Evolutionary conservation across 2,888 invertebrate species (phyloP).

Genomic region (Halictus quadricinctus): DNA sequence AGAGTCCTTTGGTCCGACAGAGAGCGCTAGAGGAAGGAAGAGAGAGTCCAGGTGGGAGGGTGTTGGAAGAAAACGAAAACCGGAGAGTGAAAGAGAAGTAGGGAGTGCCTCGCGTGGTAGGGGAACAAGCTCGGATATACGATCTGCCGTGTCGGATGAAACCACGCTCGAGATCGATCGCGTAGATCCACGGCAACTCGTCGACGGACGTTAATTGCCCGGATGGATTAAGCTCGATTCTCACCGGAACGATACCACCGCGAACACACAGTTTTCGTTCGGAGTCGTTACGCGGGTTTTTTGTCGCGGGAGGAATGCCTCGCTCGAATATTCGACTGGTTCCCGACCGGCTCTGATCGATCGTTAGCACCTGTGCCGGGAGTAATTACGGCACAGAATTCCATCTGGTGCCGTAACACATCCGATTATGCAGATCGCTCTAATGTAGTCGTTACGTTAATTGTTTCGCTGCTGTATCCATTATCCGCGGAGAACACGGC

Average conservation of each 20-base stretch:
- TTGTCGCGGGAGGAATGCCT: neutral
- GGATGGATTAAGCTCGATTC: neutral
- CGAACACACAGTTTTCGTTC: neutral
- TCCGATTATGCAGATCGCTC: neutral
- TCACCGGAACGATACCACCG: neutral
- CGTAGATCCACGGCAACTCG: conserved; percentile 28
- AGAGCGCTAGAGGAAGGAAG: conserved; percentile 64
- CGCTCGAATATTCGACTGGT: neutral
- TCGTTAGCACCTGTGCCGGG: neutral
- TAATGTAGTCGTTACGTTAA: neutral
- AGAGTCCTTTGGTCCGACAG: conserved; percentile 41
- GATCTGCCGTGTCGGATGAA: conserved; percentile 37
- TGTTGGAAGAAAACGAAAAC: conserved; percentile 46
- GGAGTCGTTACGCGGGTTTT: neutral
- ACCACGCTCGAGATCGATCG: conserved; percentile 52
- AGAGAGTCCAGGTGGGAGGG: conserved; percentile 19
- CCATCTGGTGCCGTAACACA: neutral
- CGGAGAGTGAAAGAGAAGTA: conserved; percentile 31
- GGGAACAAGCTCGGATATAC: conserved; percentile 18
- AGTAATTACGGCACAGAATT: neutral
- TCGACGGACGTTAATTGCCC: conserved; percentile 41
- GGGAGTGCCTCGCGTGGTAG: neutral
- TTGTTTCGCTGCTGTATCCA: neutral
- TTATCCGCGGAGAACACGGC: neutral
- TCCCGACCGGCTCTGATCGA: neutral